These are phyloP conservation scores for Papilio protenor DNA, from an alignment of 2,888 invertebrate species.

Conservation along the genomic window DNA sequence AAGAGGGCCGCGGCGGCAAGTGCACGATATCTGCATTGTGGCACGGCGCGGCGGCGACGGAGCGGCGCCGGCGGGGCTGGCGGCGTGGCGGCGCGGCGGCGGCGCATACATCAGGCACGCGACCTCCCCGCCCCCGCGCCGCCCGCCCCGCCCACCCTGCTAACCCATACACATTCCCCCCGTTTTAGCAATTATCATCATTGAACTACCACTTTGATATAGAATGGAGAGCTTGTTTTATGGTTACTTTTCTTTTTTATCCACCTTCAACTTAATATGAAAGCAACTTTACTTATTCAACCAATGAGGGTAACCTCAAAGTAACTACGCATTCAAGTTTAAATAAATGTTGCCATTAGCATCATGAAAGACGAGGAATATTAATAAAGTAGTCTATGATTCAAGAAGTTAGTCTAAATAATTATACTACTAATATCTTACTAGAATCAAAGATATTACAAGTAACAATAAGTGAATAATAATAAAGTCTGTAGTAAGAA, in stretches of 20 bases:
- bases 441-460: not conserved
- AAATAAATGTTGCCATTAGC: conserved; percentile 17
- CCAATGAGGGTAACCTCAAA: conserved; percentile 38
- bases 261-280: conserved; percentile 37
- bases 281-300: conserved; percentile 25
- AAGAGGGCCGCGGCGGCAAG: conserved; percentile 57
- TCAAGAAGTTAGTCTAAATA: not conserved
- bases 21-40: conserved; percentile 78
- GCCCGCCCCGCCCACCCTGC: conserved; percentile 42
- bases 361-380: not conserved
- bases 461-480: not conserved
- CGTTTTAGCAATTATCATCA: conserved; percentile 67
- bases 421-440: not conserved
- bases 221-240: conserved; percentile 51
- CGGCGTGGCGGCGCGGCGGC: conserved; percentile 80
- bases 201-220: conserved; percentile 69
- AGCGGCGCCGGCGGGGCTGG: conserved; percentile 82
- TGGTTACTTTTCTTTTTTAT: conserved; percentile 42
- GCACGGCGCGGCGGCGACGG: conserved; percentile 60
- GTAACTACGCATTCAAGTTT: conserved; percentile 28
- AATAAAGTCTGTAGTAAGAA: not conserved
- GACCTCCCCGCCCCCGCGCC: conserved; percentile 59
- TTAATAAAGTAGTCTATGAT: not conserved
- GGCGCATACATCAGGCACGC: conserved; percentile 83
- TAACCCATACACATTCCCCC: conserved; percentile 47